Evolutionary conservation across 2,888 invertebrate species (phyloP).

Genomic region (Callyntrura guangdongensis): DNA sequence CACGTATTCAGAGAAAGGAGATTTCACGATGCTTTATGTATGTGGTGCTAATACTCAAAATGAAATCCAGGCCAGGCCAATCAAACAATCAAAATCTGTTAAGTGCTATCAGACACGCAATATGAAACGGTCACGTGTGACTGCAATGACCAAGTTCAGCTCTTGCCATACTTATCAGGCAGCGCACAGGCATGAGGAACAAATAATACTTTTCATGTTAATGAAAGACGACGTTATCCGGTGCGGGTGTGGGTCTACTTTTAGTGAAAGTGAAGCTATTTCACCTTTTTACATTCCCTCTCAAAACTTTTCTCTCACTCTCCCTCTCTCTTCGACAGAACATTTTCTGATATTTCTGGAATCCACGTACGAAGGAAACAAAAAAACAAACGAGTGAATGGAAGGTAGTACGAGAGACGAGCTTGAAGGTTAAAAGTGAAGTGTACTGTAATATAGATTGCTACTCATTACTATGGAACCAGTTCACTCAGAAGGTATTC

Average conservation of each 20-base stretch:
- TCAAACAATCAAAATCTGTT: conserved; percentile 52
- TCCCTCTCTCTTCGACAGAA: not conserved
- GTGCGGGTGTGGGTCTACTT: conserved; percentile 57
- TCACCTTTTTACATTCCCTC: not conserved
- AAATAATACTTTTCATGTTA: conserved; percentile 28
- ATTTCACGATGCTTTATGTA: not conserved
- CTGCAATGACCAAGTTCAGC: conserved; percentile 8
- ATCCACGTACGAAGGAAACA: conserved; percentile 25
- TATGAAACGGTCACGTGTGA: conserved; percentile 43
- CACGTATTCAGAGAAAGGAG: not conserved
- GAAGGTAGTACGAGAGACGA: not conserved
- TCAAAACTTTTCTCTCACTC: not conserved
- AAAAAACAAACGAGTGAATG: not conserved
- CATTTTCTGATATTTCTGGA: conserved; percentile 14
- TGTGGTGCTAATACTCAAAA: conserved; percentile 28
- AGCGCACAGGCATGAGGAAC: not conserved
- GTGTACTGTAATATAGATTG: conserved; percentile 11
- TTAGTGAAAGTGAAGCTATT: conserved; percentile 41
- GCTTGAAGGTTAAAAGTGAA: conserved; percentile 59
- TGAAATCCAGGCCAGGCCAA: conserved; percentile 37
- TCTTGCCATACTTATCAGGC: not conserved
- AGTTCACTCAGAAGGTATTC: conserved; percentile 56
- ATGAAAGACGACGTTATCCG: conserved; percentile 27
- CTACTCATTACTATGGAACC: conserved; percentile 60
- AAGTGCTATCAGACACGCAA: conserved; percentile 63